Conservation (phyloP, 2,888 invertebrate species). For the Serripes groenlandicus region DNA sequence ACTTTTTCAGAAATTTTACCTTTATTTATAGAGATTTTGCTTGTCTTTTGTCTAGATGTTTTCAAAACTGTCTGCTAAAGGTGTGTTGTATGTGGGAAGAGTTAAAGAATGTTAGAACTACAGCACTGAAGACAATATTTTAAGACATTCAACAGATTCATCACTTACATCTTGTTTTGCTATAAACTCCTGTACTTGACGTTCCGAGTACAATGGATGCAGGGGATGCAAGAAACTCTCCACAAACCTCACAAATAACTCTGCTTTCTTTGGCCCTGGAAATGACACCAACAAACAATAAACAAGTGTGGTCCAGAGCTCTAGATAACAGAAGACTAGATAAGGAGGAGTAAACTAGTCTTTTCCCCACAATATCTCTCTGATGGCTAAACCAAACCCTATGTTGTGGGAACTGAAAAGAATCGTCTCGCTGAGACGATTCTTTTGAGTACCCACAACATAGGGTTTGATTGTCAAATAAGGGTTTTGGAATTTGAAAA, state of each 20-base stretch:
- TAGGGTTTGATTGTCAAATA: too few species aligned
- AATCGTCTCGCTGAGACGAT: too few species aligned
- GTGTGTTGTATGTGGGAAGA: not conserved
- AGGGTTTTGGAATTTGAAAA: too few species aligned
- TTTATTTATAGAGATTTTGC: not conserved
- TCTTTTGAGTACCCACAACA: too few species aligned
- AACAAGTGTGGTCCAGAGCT: too few species aligned
- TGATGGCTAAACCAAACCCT: too few species aligned
- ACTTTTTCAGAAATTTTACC: not conserved
- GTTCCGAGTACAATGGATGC: constrained; percentile 88
- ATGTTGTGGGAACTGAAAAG: too few species aligned
- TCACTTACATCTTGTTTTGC: constrained; percentile 86
- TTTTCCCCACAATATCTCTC: too few species aligned
- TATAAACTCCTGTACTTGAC: constrained; percentile 82
- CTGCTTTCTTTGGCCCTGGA: constrained; percentile 89
- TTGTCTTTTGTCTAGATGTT: not conserved
- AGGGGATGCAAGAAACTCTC: constrained; percentile 91
- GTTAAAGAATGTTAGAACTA: too few species aligned
- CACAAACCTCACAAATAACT: constrained; percentile 91
- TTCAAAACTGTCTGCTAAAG: not conserved
- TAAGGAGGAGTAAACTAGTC: too few species aligned
- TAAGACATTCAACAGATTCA: not conserved
- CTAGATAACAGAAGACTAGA: too few species aligned
- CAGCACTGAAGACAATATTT: not conserved
- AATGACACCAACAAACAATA: too few species aligned